These are phyloP conservation scores for Neotoma lepida DNA, from an alignment of 2,113 vertebrate genomes.

Conservation along the genomic window DNA sequence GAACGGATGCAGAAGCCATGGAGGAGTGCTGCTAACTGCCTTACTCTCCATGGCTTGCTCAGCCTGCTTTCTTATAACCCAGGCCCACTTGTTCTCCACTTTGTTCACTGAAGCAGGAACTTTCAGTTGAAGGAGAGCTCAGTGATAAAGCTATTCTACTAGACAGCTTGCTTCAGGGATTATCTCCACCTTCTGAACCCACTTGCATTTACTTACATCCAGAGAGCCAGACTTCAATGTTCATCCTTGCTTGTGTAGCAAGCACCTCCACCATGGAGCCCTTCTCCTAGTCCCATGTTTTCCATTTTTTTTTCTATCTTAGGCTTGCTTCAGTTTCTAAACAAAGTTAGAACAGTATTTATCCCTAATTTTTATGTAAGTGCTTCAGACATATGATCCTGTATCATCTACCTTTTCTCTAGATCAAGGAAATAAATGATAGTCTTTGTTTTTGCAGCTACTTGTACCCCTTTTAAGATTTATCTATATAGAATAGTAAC, in stretches of 20 bases:
- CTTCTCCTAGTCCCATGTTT: not conserved
- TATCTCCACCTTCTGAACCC: not conserved
- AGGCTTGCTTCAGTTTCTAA: not conserved
- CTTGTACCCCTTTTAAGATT: not conserved
- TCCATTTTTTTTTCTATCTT: not conserved
- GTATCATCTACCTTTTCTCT: not conserved
- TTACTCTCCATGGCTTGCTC: not conserved
- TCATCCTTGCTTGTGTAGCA: too few species aligned
- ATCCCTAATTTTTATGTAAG: not conserved
- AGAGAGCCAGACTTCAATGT: too few species aligned
- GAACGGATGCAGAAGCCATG: not conserved
- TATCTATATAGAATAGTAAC: conserved; percentile 30
- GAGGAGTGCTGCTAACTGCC: not conserved
- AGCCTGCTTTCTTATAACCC: not conserved
- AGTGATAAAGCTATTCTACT: not conserved
- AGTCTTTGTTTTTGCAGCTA: conserved; percentile 3
- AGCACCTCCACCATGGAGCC: not conserved
- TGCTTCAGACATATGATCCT: not conserved
- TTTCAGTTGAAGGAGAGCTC: not conserved
- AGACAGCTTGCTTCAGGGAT: not conserved
- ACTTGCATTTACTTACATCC: not conserved
- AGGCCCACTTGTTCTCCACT: not conserved
- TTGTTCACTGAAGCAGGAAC: not conserved
- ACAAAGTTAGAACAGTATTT: not conserved
- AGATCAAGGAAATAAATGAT: not conserved